These are phyloP conservation scores for Calyptommatus sinebrachiatus DNA, from an alignment of 2,113 vertebrate species.

Conservation along the genomic window DNA sequence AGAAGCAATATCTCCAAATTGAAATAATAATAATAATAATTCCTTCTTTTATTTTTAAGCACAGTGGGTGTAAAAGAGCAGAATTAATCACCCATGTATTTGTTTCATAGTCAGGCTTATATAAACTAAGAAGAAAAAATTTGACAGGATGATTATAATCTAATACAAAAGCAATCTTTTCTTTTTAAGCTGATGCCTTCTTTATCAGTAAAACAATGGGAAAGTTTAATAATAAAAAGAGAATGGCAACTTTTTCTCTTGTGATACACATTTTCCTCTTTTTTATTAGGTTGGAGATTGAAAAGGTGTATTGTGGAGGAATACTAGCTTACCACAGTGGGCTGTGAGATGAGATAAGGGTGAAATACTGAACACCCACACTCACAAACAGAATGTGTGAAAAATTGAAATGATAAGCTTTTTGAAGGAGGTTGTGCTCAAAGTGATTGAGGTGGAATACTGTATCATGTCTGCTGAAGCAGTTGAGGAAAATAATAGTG, in stretches of 20 bases:
- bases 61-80: not conserved
- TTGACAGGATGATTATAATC: not conserved
- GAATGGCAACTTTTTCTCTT: conserved; percentile 28
- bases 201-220: conserved; percentile 40
- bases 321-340: conserved; percentile 17
- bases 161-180: not conserved
- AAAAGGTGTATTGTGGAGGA: conserved; percentile 37
- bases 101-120: not conserved
- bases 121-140: not conserved
- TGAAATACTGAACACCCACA: not conserved
- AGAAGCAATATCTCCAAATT: not conserved
- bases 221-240: conserved; percentile 37
- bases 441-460: conserved; percentile 27
- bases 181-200: not conserved
- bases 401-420: conserved; percentile 40
- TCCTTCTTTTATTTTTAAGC: not conserved
- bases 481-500: conserved; percentile 45
- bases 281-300: conserved; percentile 41
- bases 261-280: conserved; percentile 8
- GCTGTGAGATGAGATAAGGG: conserved; percentile 52
- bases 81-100: not conserved
- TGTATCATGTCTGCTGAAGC: conserved; percentile 11
- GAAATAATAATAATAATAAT: not conserved
- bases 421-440: conserved; percentile 32
- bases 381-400: conserved; percentile 16